A percentile compares a stretch with the other conserved stretches of the same genome.
phyloP scores from a whole-genome alignment of 2,888 invertebrate species.

The Drosophila merina region DNA sequence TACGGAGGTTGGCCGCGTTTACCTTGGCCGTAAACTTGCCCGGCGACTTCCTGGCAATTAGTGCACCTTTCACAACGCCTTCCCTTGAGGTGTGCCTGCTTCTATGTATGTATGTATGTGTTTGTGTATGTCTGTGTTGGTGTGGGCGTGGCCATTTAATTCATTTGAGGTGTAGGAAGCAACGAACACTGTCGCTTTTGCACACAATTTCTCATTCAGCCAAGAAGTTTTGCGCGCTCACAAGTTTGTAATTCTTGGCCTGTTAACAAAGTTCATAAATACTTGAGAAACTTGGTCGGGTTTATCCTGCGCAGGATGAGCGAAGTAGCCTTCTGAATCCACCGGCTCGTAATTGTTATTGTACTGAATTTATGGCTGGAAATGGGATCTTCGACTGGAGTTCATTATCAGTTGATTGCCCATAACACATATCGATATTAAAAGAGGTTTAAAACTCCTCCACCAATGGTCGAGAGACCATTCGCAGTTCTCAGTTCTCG shows the following conservation, averaged over 20 bases:
- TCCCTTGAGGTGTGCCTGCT: constrained; percentile 4
- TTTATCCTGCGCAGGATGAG: constrained; percentile 36
- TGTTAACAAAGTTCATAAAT: constrained; percentile 80
- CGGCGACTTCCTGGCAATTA: constrained; percentile 74
- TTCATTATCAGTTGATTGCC: constrained; percentile 50
- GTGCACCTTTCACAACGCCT: constrained; percentile 60
- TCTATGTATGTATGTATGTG: constrained; percentile 20
- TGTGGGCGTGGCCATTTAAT: constrained; percentile 70
- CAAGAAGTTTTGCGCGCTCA: constrained; percentile 63
- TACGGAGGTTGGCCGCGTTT: constrained; percentile 61
- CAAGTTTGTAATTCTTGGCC: constrained; percentile 80
- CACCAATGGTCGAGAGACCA: background rate
- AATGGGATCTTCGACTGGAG: constrained; percentile 42
- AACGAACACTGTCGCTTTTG: constrained; percentile 68
- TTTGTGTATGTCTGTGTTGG: constrained; percentile 26
- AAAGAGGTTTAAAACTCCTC: constrained; percentile 16
- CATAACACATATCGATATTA: background rate
- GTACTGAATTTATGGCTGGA: constrained; percentile 39
- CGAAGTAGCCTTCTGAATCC: constrained; percentile 18
- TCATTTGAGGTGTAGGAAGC: constrained; percentile 66
- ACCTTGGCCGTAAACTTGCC: constrained; percentile 79
- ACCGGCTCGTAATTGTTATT: constrained; percentile 35
- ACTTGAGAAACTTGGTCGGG: constrained; percentile 71
- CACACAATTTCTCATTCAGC: constrained; percentile 77
- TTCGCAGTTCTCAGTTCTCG: background rate